phyloP scores from a whole-genome alignment of 53 echinoderm and acorn worm genomes.

The Holothuria scabra region DNA sequence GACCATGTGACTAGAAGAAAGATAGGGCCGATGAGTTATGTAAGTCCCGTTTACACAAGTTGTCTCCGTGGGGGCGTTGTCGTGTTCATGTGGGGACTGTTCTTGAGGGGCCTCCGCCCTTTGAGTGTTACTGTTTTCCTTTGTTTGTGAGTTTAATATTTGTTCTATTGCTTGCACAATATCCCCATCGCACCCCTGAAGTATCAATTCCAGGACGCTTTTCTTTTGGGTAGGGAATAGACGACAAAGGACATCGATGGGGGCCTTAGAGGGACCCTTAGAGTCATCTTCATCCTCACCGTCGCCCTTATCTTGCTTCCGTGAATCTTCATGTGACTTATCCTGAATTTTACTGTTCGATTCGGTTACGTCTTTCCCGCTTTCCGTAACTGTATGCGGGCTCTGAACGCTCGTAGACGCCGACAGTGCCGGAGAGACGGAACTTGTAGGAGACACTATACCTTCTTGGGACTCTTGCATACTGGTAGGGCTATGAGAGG shows the following conservation, averaged over 20 bases:
- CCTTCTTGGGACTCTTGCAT: slow-evolving; percentile 63
- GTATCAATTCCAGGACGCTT: slow-evolving; percentile 82
- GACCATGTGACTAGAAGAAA: slow-evolving; percentile 61
- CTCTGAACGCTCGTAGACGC: slow-evolving; percentile 48
- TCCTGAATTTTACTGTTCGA: slow-evolving; percentile 52
- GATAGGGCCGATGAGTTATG: slow-evolving; percentile 91
- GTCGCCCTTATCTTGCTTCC: background rate
- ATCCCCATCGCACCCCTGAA: slow-evolving; percentile 94
- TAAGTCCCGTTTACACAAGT: slow-evolving; percentile 49
- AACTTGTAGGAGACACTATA: slow-evolving; percentile 72
- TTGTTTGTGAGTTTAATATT: slow-evolving; percentile 79
- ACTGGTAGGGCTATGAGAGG: slow-evolving; percentile 72
- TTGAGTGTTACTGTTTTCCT: slow-evolving; percentile 42
- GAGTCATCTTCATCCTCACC: slow-evolving; percentile 24
- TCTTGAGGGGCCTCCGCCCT: slow-evolving; percentile 20
- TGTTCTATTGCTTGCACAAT: slow-evolving; percentile 97
- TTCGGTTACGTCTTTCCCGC: slow-evolving; percentile 25
- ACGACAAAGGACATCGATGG: slow-evolving; percentile 84
- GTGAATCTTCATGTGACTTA: slow-evolving; percentile 1
- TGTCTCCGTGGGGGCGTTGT: slow-evolving; percentile 28
- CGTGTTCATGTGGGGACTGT: slow-evolving; percentile 55
- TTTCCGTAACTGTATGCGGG: slow-evolving; percentile 17
- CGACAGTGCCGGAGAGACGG: slow-evolving; percentile 71
- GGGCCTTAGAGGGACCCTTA: slow-evolving; percentile 55
- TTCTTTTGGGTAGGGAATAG: slow-evolving; percentile 92